A percentile compares a stretch with the other conserved stretches of the same genome.
Conservation (phyloP, 2,113 vertebrate species). For the Rhea pennata region DNA sequence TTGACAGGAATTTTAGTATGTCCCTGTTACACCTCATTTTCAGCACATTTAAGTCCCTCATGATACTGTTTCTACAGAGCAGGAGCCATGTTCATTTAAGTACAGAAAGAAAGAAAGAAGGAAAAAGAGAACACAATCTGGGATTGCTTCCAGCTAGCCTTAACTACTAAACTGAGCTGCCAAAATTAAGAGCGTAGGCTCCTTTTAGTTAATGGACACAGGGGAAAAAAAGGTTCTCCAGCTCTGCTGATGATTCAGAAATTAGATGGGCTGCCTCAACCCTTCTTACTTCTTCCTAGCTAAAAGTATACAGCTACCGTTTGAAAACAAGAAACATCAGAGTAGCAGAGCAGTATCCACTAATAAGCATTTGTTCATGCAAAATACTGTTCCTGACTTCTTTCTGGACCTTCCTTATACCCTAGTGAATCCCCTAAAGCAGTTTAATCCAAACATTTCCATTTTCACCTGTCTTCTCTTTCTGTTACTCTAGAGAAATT, state of each 20-base stretch:
- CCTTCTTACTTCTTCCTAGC: neutral
- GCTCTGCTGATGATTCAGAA: neutral
- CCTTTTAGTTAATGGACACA: neutral
- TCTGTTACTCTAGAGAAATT: neutral
- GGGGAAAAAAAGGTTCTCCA: rapidly evolving
- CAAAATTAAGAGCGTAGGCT: neutral
- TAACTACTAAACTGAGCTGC: neutral
- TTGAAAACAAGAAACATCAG: neutral
- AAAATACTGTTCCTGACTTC: neutral
- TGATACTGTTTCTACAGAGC: neutral
- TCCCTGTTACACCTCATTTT: neutral
- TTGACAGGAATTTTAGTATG: neutral
- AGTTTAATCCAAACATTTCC: neutral
- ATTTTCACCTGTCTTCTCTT: neutral
- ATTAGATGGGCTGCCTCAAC: neutral
- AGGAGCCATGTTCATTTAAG: neutral
- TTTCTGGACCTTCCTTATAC: neutral
- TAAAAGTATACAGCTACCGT: neutral
- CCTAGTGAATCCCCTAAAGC: neutral
- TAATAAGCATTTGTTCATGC: neutral
- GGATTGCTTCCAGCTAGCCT: neutral
- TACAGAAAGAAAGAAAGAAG: neutral
- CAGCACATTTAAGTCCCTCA: neutral
- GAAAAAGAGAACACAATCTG: neutral
- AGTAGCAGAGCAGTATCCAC: neutral